Evolutionary conservation across 2,888 invertebrate species (phyloP).

Genomic region (Agriopis marginaria): DNA sequence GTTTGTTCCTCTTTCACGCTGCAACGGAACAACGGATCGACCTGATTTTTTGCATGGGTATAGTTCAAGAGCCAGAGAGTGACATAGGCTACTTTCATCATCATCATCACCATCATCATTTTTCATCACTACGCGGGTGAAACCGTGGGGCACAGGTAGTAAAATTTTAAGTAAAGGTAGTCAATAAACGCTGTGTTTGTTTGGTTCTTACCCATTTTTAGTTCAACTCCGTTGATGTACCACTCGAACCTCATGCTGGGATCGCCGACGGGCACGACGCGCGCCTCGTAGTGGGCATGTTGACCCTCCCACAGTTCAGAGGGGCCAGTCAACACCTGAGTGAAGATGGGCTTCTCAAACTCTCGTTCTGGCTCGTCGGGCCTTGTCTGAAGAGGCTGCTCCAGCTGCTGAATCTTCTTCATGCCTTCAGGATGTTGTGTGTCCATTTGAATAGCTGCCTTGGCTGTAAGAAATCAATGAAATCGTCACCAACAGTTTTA

Average conservation of each 20-base stretch:
- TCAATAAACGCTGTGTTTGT: too few species aligned
- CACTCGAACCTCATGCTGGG: constrained; percentile 96
- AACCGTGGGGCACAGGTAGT: too few species aligned
- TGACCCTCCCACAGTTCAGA: constrained; percentile 97
- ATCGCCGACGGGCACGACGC: constrained; percentile 97
- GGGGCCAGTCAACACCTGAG: constrained; percentile 94
- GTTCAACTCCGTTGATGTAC: constrained; percentile 97
- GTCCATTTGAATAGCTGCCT: constrained; percentile 94
- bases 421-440: constrained; percentile 97
- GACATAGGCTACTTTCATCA: too few species aligned
- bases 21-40: too few species aligned
- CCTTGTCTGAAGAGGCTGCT: constrained; percentile 90
- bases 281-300: constrained; percentile 95
- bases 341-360: constrained; percentile 97
- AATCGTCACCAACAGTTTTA: not conserved
- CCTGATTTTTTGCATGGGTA: too few species aligned
- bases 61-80: too few species aligned
- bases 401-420: constrained; percentile 94
- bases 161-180: too few species aligned
- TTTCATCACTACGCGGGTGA: too few species aligned
- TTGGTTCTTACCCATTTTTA: constrained; percentile 92
- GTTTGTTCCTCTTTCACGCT: too few species aligned
- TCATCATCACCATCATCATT: too few species aligned
- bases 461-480: constrained; percentile 81
- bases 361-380: constrained; percentile 92